Conservation (phyloP, 1,140 invertebrate genomes). For the Scaptomyza hsui region DNA sequence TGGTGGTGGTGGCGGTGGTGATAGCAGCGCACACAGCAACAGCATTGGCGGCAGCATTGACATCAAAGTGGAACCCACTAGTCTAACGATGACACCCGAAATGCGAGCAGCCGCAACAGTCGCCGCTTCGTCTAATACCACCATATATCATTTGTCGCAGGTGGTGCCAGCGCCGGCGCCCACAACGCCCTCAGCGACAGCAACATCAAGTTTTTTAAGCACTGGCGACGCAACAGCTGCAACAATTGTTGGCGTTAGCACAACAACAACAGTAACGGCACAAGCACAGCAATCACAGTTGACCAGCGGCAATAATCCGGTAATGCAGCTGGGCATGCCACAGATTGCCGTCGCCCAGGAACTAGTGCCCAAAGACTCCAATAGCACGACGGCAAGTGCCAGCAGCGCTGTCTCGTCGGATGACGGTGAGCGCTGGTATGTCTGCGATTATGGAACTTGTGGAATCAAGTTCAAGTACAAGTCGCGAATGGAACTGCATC, state of each 20-base stretch:
- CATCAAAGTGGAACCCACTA: slow-evolving; percentile 67
- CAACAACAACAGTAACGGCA: slow-evolving; percentile 30
- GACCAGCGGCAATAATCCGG: slow-evolving; percentile 23
- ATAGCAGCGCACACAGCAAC: slow-evolving; percentile 46
- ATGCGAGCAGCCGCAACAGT: slow-evolving; percentile 65
- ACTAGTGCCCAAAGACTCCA: slow-evolving; percentile 69
- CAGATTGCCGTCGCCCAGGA: slow-evolving; percentile 52
- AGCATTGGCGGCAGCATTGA: slow-evolving; percentile 51
- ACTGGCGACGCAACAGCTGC: slow-evolving; percentile 45
- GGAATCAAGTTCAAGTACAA: slow-evolving; percentile 81
- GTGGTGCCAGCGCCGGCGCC: slow-evolving; percentile 47
- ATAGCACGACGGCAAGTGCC: slow-evolving; percentile 78
- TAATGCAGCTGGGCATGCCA: slow-evolving; percentile 47
- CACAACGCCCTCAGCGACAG: slow-evolving; percentile 43
- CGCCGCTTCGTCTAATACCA: slow-evolving; percentile 44
- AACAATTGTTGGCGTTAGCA: slow-evolving; percentile 42
- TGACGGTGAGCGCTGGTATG: slow-evolving; percentile 78
- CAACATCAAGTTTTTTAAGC: slow-evolving; percentile 53
- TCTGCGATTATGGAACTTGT: slow-evolving; percentile 76
- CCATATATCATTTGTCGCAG: slow-evolving; percentile 69
- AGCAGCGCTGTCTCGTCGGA: slow-evolving; percentile 79
- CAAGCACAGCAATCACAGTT: slow-evolving; percentile 1
- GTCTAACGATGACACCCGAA: slow-evolving; percentile 51
- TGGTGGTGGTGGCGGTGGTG: slow-evolving; percentile 6
- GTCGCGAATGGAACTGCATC: slow-evolving; percentile 78